Conservation (phyloP, 1,140 invertebrate species). For the Mercenaria mercenaria region DNA sequence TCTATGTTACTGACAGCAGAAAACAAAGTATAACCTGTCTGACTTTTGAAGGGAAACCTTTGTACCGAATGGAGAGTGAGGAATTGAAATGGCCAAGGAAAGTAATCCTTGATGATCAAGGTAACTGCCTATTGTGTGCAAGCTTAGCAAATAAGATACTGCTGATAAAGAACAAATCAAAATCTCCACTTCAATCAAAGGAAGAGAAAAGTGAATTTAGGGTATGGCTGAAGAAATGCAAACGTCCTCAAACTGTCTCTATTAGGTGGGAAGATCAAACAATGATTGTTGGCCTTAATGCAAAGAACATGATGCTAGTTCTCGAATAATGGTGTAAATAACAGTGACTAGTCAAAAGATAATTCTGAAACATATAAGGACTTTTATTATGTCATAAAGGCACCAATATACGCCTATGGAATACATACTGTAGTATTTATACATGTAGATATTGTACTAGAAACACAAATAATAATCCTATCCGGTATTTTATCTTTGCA, state of each 20-base stretch:
- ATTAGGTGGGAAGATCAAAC: conserved; percentile 16
- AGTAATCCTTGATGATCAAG: background rate
- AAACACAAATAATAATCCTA: no score
- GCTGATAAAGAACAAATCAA: background rate
- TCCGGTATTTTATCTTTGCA: no score
- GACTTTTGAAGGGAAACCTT: background rate
- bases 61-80: background rate
- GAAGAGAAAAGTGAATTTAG: no score
- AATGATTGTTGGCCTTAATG: background rate
- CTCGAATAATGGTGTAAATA: no score
- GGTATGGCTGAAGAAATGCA: background rate
- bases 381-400: no score
- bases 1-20: background rate
- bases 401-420: no score
- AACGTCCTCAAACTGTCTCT: background rate
- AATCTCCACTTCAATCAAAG: background rate
- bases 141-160: background rate
- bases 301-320: background rate
- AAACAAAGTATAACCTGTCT: background rate
- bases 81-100: background rate
- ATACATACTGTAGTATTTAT: no score
- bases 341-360: no score
- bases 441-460: no score
- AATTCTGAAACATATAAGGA: no score
- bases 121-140: background rate